Evolutionary conservation across 2,797 vertebrate genomes (phyloP).

Genomic region (Tiaroga cobitis): DNA sequence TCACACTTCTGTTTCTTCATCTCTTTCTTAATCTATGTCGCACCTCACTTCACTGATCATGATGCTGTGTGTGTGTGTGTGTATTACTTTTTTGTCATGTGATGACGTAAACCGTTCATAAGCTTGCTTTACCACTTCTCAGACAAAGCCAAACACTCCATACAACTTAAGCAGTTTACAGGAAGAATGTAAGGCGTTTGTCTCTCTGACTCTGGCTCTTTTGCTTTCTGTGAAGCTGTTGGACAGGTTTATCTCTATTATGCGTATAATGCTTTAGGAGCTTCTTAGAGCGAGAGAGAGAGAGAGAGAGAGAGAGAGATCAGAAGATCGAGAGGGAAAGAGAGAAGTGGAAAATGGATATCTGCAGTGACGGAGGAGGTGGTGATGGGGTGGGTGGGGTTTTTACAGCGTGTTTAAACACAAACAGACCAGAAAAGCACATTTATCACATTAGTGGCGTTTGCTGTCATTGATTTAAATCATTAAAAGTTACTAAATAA

Average conservation of each 20-base stretch:
- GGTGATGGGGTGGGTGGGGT: slow-evolving; percentile 50
- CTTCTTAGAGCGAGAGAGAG: slow-evolving; percentile 59
- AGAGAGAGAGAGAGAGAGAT: not conserved
- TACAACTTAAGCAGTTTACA: not conserved
- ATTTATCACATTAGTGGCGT: slow-evolving; percentile 9
- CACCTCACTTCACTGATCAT: slow-evolving; percentile 51
- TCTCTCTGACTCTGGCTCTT: not conserved
- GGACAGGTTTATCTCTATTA: slow-evolving; percentile 45
- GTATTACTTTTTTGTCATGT: not conserved
- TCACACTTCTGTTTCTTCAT: slow-evolving; percentile 28
- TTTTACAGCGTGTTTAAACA: slow-evolving; percentile 14
- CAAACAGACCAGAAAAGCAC: slow-evolving; percentile 32
- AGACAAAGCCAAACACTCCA: slow-evolving; percentile 15
- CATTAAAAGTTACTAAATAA: not conserved
- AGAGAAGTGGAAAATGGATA: slow-evolving; percentile 55
- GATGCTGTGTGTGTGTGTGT: not conserved
- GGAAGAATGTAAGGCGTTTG: not conserved
- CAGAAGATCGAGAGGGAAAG: slow-evolving; percentile 28
- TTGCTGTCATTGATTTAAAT: not conserved
- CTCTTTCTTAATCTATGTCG: slow-evolving; percentile 32
- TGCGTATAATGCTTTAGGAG: slow-evolving; percentile 61
- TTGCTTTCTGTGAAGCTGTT: slow-evolving; percentile 11
- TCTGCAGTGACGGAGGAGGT: slow-evolving; percentile 26
- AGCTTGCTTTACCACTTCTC: not conserved
- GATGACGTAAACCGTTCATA: not conserved